Evolutionary conservation across 2,113 vertebrate species (phyloP).

Genomic region (Rhinoderma darwinii): DNA sequence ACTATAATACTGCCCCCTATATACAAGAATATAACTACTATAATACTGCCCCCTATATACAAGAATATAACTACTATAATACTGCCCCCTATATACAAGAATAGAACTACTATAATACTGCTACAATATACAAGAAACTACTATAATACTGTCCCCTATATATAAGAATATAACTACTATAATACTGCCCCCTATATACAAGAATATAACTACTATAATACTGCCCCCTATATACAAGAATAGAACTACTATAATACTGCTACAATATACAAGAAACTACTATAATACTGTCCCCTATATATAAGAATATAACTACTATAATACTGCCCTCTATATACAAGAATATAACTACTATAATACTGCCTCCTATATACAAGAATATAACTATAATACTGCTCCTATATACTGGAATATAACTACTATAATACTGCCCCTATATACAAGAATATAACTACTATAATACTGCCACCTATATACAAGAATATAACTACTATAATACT

Average conservation of each 20-base stretch:
- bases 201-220: slow-evolving; percentile 13
- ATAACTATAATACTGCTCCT: slow-evolving; percentile 7
- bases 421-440: background rate
- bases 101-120: slow-evolving; percentile 17
- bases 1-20: too few relatives aligned
- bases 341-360: slow-evolving; percentile 15
- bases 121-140: background rate
- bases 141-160: background rate
- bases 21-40: slow-evolving; percentile 25
- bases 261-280: background rate
- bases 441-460: background rate
- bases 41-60: slow-evolving; percentile 1
- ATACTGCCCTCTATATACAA: background rate
- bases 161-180: slow-evolving; percentile 5
- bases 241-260: slow-evolving; percentile 12
- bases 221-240: background rate
- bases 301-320: slow-evolving; percentile 11
- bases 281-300: background rate
- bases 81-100: slow-evolving; percentile 15
- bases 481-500: slow-evolving; percentile 21
- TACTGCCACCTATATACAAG: background rate
- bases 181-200: background rate
- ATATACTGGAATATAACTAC: background rate
- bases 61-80: slow-evolving; percentile 25
- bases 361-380: slow-evolving; percentile 3